Evolutionary conservation across 2,113 vertebrate genomes (phyloP), one percentile per base, ranked within the genome.

Genomic region (Solenodon paradoxus): DNA sequence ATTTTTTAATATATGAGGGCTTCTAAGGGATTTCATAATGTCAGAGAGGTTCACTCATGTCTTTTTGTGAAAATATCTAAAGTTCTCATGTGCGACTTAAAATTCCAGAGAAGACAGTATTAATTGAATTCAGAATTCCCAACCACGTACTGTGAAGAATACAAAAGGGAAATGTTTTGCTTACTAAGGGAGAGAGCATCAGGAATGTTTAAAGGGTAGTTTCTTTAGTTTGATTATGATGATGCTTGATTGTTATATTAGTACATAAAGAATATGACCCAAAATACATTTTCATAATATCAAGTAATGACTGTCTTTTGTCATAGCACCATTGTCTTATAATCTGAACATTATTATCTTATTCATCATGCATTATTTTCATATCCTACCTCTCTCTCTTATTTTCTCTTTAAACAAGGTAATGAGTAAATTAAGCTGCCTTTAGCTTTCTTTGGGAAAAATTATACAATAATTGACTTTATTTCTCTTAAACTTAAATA

Each of bases 251-350:
- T 94, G 28, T 68, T 90, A 81, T 38, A 7, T 79, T 66, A 16
- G 32, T 68, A 0, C 61, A 81, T 72, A 68, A 86, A 68, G 74
- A 81, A 84, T 94, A 92, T 92, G 63, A 90, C 42, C 42, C 51
- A 17, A 84, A 96, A 57, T 45, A 38, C 19, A 80, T 95, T 90
- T 97, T 95, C 78, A 68, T 85, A 81, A 85, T 57, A 77, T 28
- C 59, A 88, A 38, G n/a, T 84, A 77, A 96, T 78, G 72, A 75
- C 53, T 77, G 7, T 49, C 42, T 47, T 96, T 94, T 83, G 83
- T 94, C 87, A 85, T 11, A 57, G 47, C 32, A 32, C 51, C 2
- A 10, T 72, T 83, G 26, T 86, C 64, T 49, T 72, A 16, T 26
- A 87, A 19, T 45, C 74, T 66, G 45, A 77, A 75, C 74, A n/a